Evolutionary conservation across 2,797 vertebrate genomes (phyloP).

Genomic region (Danio aesculapii): DNA sequence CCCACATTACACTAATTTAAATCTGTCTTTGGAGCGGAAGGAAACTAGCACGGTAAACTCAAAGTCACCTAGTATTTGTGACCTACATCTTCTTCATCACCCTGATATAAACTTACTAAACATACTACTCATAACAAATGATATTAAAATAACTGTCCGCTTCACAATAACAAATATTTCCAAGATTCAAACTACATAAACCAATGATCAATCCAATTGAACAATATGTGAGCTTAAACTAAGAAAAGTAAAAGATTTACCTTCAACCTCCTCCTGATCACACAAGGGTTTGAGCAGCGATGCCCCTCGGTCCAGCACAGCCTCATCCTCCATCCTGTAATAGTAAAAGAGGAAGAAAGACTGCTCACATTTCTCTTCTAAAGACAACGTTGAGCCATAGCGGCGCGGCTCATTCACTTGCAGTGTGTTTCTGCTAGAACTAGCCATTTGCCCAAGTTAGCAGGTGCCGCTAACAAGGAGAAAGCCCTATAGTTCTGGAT

Average conservation of each 20-base stretch:
- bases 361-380: constrained; percentile 95
- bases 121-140: background rate
- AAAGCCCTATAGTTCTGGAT: constrained; percentile 27
- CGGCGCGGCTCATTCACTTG: constrained; percentile 86
- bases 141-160: background rate
- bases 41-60: constrained; percentile 70
- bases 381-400: constrained; percentile 83
- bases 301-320: constrained; percentile 95
- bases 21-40: constrained; percentile 23
- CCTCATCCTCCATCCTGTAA: constrained; percentile 99
- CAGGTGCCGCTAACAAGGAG: constrained; percentile 31
- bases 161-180: background rate
- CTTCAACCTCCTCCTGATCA: constrained; percentile 95
- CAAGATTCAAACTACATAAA: background rate
- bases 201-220: background rate
- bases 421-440: constrained; percentile 73
- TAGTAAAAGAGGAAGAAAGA: constrained; percentile 99
- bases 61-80: constrained; percentile 55
- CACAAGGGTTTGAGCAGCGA: constrained; percentile 95
- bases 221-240: background rate
- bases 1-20: background rate
- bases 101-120: background rate
- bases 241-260: constrained; percentile 75
- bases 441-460: constrained; percentile 49
- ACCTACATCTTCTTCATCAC: constrained; percentile 61